Evolutionary conservation across 2,888 invertebrate species (phyloP).

Genomic region (Dromius quadrimaculatus): DNA sequence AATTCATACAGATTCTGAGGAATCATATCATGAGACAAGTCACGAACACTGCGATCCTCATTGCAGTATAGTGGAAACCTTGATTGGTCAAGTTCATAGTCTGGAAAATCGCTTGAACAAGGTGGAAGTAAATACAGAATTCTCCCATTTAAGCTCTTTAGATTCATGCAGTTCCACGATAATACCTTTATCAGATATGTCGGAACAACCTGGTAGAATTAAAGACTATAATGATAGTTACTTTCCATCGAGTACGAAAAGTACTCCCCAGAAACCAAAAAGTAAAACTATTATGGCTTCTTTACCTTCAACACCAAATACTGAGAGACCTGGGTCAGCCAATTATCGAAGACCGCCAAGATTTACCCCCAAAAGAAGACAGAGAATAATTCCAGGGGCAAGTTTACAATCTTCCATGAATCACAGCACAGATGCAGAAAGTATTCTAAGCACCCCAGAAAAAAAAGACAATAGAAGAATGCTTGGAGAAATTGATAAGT

Average conservation of each 20-base stretch:
- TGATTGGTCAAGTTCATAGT: slow-evolving; percentile 74
- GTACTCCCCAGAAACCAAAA: slow-evolving; percentile 64
- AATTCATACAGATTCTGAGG: slow-evolving; percentile 72
- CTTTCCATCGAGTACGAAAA: slow-evolving; percentile 60
- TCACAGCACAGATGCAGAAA: slow-evolving; percentile 48
- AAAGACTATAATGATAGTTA: slow-evolving; percentile 31
- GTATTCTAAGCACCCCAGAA: slow-evolving; percentile 52
- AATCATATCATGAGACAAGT: slow-evolving; percentile 55
- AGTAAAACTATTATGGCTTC: slow-evolving; percentile 61
- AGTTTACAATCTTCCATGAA: slow-evolving; percentile 8
- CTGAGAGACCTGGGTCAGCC: slow-evolving; percentile 55
- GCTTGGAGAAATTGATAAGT: slow-evolving; percentile 62
- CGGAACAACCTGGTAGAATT: neutral
- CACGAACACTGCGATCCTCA: slow-evolving; percentile 58
- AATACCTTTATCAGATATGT: slow-evolving; percentile 42
- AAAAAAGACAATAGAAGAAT: slow-evolving; percentile 51
- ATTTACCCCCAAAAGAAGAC: slow-evolving; percentile 38
- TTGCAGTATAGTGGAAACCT: slow-evolving; percentile 72
- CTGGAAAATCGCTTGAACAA: slow-evolving; percentile 68
- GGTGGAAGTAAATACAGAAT: slow-evolving; percentile 66
- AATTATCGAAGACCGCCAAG: slow-evolving; percentile 49
- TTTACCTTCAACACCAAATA: slow-evolving; percentile 61
- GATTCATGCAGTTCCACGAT: slow-evolving; percentile 50
- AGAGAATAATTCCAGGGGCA: neutral
- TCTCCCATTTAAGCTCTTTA: slow-evolving; percentile 56